These are phyloP conservation scores for Ibidorhyncha struthersii DNA, from an alignment of 2,113 vertebrate genomes.

Conservation along the genomic window DNA sequence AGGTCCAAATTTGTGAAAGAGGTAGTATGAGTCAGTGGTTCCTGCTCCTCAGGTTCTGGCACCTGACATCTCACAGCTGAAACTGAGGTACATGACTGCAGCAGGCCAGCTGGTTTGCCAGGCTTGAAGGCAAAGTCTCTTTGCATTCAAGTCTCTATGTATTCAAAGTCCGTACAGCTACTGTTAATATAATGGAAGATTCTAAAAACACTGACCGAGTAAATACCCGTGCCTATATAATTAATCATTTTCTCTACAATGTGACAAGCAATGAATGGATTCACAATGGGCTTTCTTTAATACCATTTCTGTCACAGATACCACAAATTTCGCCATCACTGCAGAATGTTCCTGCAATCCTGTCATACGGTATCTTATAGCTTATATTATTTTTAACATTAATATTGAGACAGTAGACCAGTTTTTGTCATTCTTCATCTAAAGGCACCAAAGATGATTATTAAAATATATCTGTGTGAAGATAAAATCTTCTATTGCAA, in stretches of 20 bases:
- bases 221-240: not conserved
- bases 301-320: conserved; percentile 23
- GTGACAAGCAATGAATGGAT: not conserved
- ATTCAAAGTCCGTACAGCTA: not conserved
- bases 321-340: not conserved
- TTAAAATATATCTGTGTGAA: conserved; percentile 6
- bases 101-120: not conserved
- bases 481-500: conserved; percentile 21
- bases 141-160: too few species aligned
- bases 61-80: not conserved
- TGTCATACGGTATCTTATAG: not conserved
- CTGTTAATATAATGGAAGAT: not conserved
- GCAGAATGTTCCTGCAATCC: not conserved
- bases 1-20: not conserved
- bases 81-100: not conserved
- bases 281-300: not conserved
- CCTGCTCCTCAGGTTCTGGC: not conserved
- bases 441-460: not conserved
- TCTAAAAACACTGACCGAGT: not conserved
- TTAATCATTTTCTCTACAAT: not conserved
- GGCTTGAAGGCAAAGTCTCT: not conserved
- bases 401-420: not conserved
- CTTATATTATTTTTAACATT: not conserved
- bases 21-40: not conserved
- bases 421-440: conserved; percentile 7